phyloP scores from a whole-genome alignment of 2,888 invertebrate species.

The Stenchaetothrips biformis region DNA sequence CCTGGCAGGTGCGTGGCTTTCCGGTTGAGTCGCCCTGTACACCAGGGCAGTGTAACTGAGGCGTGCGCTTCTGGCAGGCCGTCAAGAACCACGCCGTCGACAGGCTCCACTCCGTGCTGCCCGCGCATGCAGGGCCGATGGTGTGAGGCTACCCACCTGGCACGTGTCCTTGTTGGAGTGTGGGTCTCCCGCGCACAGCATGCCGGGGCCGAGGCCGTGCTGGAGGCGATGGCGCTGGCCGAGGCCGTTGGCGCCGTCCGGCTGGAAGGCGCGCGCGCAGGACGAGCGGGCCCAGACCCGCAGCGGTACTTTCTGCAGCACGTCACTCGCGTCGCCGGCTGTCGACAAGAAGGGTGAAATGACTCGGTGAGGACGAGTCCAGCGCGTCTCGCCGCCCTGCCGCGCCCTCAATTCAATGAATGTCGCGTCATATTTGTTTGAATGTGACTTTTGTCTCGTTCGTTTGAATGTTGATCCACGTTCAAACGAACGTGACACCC shows the following conservation, averaged over 20 bases:
- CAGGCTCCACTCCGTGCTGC: too few relatives aligned
- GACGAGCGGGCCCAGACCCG: background rate
- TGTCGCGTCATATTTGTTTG: too few relatives aligned
- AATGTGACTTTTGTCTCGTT: too few relatives aligned
- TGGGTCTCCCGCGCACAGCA: background rate
- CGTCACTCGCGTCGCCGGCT: background rate
- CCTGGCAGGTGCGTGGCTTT: too few relatives aligned
- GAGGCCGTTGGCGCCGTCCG: background rate
- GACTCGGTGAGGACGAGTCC: background rate
- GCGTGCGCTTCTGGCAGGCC: too few relatives aligned
- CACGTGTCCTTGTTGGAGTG: conserved; percentile 8
- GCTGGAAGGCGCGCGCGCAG: background rate
- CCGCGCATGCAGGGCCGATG: too few relatives aligned
- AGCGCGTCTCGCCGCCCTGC: background rate
- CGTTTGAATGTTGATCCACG: too few relatives aligned
- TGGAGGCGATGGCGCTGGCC: background rate
- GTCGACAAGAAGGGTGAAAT: background rate
- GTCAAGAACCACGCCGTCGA: too few relatives aligned
- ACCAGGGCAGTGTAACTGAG: too few relatives aligned
- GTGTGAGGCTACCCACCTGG: background rate
- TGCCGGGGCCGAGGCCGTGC: background rate
- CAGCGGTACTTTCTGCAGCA: background rate
- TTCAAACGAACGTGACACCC: too few relatives aligned
- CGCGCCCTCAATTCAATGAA: too few relatives aligned
- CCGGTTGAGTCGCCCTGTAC: too few relatives aligned